Base-by-base conservation (phyloP, 2,113 vertebrate species). In the Oncorhynchus mykiss region DNA sequence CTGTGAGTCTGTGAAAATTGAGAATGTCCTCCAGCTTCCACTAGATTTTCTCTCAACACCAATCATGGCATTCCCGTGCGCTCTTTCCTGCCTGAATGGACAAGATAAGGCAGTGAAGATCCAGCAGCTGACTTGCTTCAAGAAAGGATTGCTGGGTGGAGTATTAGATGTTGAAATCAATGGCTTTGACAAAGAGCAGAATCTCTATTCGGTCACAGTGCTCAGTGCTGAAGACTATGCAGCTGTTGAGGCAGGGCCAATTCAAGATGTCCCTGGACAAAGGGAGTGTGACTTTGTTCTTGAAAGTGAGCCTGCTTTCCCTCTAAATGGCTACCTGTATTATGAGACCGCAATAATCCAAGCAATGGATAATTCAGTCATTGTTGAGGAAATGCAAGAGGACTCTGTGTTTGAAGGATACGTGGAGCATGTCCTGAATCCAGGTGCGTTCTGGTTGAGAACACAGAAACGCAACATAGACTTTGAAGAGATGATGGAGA, bases 361-460 rank as follows among this genome's bases (percentile, higher is more conserved):
- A 74, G 62, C 13, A 1, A 18, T 87, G 11, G 80, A 72, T 75
- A 80, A 86, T 72, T 54, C 78, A 13, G 76, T 85, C 77, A 82
- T 88, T 85, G 88, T 71, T 25, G 83, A 93, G 79, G 85, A 92
- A 81, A 80, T 98, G 84, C 79, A 91, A 60, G 59, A 87, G 0
- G 86, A 86, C 64, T 87, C 92, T 2, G 59, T 82, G n/a, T 91
- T 95, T 76, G 71, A 90, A 80, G 96, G 88, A 67, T 94, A 93
- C 78, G 91, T 96, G 0, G 95, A 92, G 1, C 79, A 96, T 72
- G 86, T 94, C 0, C 51, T 93, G 86, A 95, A 93, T 86, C 96
- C 97, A 11, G 94, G 92, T 66, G 74, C 94, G 69, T 99, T 99
- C 77, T 97, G 96, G 95, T 86, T 98, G 70, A 93, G 93, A 66